These are phyloP conservation scores for Lacerta viridis DNA, from an alignment of 2,797 vertebrate species.

Conservation along the genomic window DNA sequence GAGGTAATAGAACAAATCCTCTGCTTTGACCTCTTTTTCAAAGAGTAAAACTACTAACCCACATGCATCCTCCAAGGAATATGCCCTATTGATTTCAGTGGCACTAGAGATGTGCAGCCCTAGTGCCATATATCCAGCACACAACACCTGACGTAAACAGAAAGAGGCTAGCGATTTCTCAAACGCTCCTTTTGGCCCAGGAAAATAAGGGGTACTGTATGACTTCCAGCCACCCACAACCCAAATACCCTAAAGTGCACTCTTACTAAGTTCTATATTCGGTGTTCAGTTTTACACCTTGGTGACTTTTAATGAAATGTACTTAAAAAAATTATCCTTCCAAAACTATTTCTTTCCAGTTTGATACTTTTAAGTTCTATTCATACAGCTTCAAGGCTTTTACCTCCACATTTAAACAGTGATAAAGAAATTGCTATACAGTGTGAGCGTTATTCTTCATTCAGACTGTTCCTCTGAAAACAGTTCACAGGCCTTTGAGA, in stretches of 20 bases:
- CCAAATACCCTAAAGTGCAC: slow-evolving; percentile 66
- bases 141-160: slow-evolving; percentile 22
- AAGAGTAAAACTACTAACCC: slow-evolving; percentile 41
- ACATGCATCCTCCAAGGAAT: too few relatives aligned
- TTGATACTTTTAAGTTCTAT: slow-evolving; percentile 43
- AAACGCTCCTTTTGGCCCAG: slow-evolving; percentile 45
- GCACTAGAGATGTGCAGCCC: background rate
- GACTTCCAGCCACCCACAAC: slow-evolving; percentile 61
- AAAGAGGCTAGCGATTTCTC: slow-evolving; percentile 65
- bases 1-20: slow-evolving; percentile 54
- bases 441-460: slow-evolving; percentile 76
- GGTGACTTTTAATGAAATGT: slow-evolving; percentile 53
- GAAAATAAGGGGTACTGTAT: slow-evolving; percentile 32
- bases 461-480: slow-evolving; percentile 81
- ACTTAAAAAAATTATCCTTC: slow-evolving; percentile 57
- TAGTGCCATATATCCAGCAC: background rate
- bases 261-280: slow-evolving; percentile 46
- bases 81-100: background rate
- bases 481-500: slow-evolving; percentile 80
- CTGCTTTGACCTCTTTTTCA: slow-evolving; percentile 61
- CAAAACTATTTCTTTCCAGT: slow-evolving; percentile 62
- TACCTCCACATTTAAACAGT: slow-evolving; percentile 66
- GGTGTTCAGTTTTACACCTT: slow-evolving; percentile 50
- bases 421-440: slow-evolving; percentile 76
- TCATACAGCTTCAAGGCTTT: slow-evolving; percentile 61